These are phyloP conservation scores for Drosophila bunnanda DNA, from an alignment of 2,888 invertebrate species.

Conservation along the genomic window DNA sequence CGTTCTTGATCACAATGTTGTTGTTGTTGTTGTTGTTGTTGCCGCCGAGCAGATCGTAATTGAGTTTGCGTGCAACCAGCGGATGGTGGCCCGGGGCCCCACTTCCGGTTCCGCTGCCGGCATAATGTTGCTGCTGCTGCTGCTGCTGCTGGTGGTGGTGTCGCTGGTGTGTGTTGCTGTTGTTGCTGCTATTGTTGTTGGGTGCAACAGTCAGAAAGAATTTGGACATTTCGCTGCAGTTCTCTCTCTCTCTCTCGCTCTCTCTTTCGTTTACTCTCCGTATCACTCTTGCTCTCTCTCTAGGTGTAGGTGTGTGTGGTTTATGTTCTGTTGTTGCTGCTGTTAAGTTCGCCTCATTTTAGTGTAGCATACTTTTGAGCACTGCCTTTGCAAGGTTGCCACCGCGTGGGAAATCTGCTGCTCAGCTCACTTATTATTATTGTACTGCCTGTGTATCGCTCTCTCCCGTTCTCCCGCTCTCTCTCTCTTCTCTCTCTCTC, in stretches of 20 bases:
- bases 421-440: slow-evolving; percentile 51
- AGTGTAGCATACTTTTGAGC: slow-evolving; percentile 70
- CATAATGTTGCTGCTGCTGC: slow-evolving; percentile 49
- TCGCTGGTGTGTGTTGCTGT: slow-evolving; percentile 49
- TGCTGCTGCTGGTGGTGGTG: slow-evolving; percentile 25
- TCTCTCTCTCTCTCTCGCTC: slow-evolving; percentile 19
- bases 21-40: slow-evolving; percentile 58
- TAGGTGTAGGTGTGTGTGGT: neutral
- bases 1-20: slow-evolving; percentile 69
- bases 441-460: slow-evolving; percentile 54
- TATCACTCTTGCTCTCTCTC: slow-evolving; percentile 18
- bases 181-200: slow-evolving; percentile 54
- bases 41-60: slow-evolving; percentile 60
- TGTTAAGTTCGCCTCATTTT: slow-evolving; percentile 63
- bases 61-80: slow-evolving; percentile 77
- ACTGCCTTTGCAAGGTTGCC: slow-evolving; percentile 54
- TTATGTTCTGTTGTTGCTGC: slow-evolving; percentile 15
- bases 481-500: neutral
- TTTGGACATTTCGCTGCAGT: slow-evolving; percentile 80
- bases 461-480: slow-evolving; percentile 8
- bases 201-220: slow-evolving; percentile 74
- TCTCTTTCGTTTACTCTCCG: slow-evolving; percentile 17
- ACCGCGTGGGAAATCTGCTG: slow-evolving; percentile 47
- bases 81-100: slow-evolving; percentile 33
- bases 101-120: slow-evolving; percentile 44